Percentiles rank a stretch among this genome's conserved stretches.
Conservation (phyloP, 2,113 vertebrate species). For the Apteryx mantelli region DNA sequence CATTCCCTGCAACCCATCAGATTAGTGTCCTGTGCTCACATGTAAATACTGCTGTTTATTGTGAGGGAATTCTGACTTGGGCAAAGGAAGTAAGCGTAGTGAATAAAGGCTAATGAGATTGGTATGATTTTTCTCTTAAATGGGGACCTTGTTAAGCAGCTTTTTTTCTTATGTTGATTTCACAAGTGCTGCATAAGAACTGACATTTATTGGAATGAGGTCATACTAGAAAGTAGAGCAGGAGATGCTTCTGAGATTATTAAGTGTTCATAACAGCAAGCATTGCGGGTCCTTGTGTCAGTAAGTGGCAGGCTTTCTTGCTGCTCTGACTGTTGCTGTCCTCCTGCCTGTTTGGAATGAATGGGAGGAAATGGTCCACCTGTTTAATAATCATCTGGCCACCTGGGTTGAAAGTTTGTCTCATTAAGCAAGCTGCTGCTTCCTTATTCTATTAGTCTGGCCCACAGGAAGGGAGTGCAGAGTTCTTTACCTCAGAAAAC, state of each 20-base stretch:
- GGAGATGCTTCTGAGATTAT: neutral
- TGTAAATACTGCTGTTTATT: neutral
- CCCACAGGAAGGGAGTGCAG: neutral
- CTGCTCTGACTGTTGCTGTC: neutral
- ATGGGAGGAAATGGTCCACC: neutral
- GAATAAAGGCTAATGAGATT: neutral
- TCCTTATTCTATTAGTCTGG: neutral
- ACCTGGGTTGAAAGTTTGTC: neutral
- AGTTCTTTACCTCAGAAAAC: neutral
- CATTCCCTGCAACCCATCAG: neutral
- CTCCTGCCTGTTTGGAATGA: neutral
- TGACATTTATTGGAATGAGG: neutral
- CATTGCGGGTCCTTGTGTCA: neutral
- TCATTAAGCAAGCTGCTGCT: slow-evolving; percentile 41
- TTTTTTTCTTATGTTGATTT: neutral
- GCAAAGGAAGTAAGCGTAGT: neutral
- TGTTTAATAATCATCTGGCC: slow-evolving; percentile 10
- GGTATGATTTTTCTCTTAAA: neutral
- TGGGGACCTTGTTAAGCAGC: neutral
- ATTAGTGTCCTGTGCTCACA: neutral
- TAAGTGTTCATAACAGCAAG: neutral
- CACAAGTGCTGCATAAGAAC: neutral
- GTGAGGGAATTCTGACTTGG: neutral
- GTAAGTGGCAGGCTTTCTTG: neutral
- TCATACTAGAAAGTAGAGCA: neutral